Evolutionary conservation across 92 coral and sea anemone genomes (phyloP), one percentile per base, ranked within the genome.

Genomic region (Plumapathes pennacea): DNA sequence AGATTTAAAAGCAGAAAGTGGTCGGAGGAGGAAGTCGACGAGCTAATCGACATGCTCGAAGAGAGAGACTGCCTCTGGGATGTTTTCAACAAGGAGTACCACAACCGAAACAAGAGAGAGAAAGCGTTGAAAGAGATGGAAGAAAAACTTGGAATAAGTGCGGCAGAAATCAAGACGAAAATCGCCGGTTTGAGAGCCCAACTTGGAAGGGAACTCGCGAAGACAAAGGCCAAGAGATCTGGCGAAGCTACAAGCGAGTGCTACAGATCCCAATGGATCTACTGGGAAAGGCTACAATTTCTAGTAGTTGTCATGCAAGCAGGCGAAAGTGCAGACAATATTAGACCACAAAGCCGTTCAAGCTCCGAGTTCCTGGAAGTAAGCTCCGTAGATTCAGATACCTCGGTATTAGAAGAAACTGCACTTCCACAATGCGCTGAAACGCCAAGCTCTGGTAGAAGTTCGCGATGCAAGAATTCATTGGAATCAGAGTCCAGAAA

Each of bases 271-370:
- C 51, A 21, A 54, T 77, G 84, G 84, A 47, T 69, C 5, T 70
- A 48, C 46, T 77, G 78, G 78, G 84, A 77, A 18, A 39, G 32
- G 48, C 60, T 77, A 7, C 79, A 77, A 44, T 69, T 77, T 68
- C 36, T 69, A 11, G 48, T 44, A 25, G 57, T 78, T 29, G 70
- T 68, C 19, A 68, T 77, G 78, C 57, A 60, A 30, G 63, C 78
- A 40, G 43, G 78, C 32, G 62, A 69, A 36, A 77, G 71, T 53
- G 38, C 27, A 49, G 71, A 69, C 42, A 60, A 46, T 39, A 30
- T 76, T 25, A n/a, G n/a, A n/a, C n/a, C n/a, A n/a, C n/a, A n/a
- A n/a, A n/a, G n/a, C n/a, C n/a, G n/a, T n/a, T n/a, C n/a, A n/a
- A n/a, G n/a, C n/a, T n/a, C n/a, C n/a, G n/a, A n/a, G n/a, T n/a